Base-by-base conservation (phyloP, 2,888 invertebrate genomes). In the Drosophila greeni region DNA sequence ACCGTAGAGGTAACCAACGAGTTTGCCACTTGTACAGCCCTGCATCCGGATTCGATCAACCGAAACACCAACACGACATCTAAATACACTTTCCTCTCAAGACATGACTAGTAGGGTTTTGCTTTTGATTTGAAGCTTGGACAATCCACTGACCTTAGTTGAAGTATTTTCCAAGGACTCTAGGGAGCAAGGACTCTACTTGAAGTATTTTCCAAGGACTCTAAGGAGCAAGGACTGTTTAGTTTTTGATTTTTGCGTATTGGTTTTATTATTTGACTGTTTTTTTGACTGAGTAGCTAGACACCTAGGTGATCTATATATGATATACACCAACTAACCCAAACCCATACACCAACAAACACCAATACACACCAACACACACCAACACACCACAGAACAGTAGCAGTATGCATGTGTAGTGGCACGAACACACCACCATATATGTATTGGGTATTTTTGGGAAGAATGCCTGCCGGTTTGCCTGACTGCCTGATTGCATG, bases 401-500 rank as follows among this genome's bases (percentile, higher is more conserved):
- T 66, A 70, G 65, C 51, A 53, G 60, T 62, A 67, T 74, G 76
- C 83, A 77, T 83, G 76, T 64, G 77, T 68, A 60, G 57, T 62
- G 73, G 62, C 83, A 77, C 76, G 52, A 66, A 56, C 66, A 48
- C 60, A 37, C 53, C 37, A 45, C 29, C 11, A 11, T 31, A 18
- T 45, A 53, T 53, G 43, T 34, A 26, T n/a, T 49, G 51, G 60
- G 40, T 52, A 37, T 47, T 47, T 47, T 47, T 49, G 54, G 67
- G 59, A 39, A 70, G 76, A 67, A 82, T 80, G 81, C 67, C 65
- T 77, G 83, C 77, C 55, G 62, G 49, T 70, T 60, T 69, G 70
- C 73, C 73, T 72, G 70, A 65, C 49, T 82, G 75, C 77, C 77
- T 76, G 77, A 80, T 66, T 72, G 75, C 83, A 84, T 82, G 81